Evolutionary conservation across 2,888 invertebrate genomes (phyloP).

Genomic region (Melolontha melolontha): DNA sequence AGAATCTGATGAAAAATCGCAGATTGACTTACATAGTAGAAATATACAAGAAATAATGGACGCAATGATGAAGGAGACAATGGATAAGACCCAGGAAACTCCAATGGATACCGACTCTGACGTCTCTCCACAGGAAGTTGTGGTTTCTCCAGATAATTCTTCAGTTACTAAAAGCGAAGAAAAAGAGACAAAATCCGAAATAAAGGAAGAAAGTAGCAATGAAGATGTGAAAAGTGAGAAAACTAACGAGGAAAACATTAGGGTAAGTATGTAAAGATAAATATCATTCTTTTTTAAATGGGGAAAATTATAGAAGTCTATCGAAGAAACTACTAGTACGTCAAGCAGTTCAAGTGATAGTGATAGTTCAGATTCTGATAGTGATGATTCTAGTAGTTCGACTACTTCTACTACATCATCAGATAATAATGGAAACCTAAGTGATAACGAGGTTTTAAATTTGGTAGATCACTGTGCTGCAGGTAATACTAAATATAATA

Average conservation of each 20-base stretch:
- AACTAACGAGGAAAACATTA: slow-evolving; percentile 48
- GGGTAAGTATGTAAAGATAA: slow-evolving; percentile 47
- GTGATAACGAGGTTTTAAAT: slow-evolving; percentile 58
- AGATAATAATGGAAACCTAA: slow-evolving; percentile 58
- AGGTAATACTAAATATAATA: slow-evolving; percentile 48
- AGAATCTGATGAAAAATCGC: slow-evolving; percentile 26
- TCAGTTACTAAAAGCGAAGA: slow-evolving; percentile 28
- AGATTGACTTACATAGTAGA: slow-evolving; percentile 45
- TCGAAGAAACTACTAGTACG: slow-evolving; percentile 62
- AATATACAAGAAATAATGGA: slow-evolving; percentile 66
- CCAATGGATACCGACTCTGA: slow-evolving; percentile 57
- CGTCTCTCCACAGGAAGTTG: slow-evolving; percentile 48
- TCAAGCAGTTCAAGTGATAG: slow-evolving; percentile 70
- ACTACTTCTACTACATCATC: slow-evolving; percentile 56
- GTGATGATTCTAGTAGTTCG: slow-evolving; percentile 68
- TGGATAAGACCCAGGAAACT: slow-evolving; percentile 59
- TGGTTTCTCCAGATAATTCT: slow-evolving; percentile 44
- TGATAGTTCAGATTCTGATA: slow-evolving; percentile 67
- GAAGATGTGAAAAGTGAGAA: slow-evolving; percentile 61
- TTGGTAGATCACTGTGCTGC: slow-evolving; percentile 60
- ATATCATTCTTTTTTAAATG: slow-evolving; percentile 25
- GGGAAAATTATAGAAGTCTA: slow-evolving; percentile 49
- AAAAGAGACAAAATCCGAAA: slow-evolving; percentile 26
- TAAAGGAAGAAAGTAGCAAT: slow-evolving; percentile 60
- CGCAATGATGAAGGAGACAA: slow-evolving; percentile 66